Evolutionary conservation across 2,113 vertebrate species (phyloP), one percentile per base, ranked within the genome.

Genomic region (Antennarius striatus): DNA sequence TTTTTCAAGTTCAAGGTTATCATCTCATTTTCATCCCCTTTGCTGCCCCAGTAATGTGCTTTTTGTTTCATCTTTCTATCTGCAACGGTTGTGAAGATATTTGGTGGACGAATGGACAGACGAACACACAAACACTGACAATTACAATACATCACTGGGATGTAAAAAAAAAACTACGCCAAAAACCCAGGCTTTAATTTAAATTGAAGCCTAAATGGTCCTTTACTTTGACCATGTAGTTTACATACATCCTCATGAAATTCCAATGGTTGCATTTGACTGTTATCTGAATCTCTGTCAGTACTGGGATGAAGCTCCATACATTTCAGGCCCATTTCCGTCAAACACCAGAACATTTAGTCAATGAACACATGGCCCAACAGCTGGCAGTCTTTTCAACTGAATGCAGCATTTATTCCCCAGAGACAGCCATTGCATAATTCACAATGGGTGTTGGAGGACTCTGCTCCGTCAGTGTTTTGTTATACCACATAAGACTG

Each of bases 351-450:
- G 64, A 69, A 61, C n/a, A n/a, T 84, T 76, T 75, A 69, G 63
- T 73, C 66, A 81, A 85, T 71, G 80, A 91, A 80, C 74, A 90
- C 84, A 85, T 81, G 80, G 84, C 58, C 70, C 53, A 89, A 89
- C 91, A 92, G 90, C 90, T 90, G 91, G 82, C 76, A 66, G 68
- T 66, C 78, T 84, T 90, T 89, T 88, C 71, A 89, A 72, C 73
- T 46, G 68, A 65, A 69, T 71, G 54, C 61, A 62, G 77, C 68
- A 85, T 74, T 30, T 64, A 81, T 84, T 82, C 87, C 90, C 86
- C 32, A 0, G 77, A 75, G 89, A 86, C 80, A 55, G 76, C 73
- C 80, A 45, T 81, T 79, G 81, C 84, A 81, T 81, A 83, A 80
- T 82, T 55, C 75, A 86, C 81, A 79, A 82, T 86, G 79, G 85